Conservation (phyloP, 1,140 invertebrate species). For the Drosophila sturtevanti region DNA sequence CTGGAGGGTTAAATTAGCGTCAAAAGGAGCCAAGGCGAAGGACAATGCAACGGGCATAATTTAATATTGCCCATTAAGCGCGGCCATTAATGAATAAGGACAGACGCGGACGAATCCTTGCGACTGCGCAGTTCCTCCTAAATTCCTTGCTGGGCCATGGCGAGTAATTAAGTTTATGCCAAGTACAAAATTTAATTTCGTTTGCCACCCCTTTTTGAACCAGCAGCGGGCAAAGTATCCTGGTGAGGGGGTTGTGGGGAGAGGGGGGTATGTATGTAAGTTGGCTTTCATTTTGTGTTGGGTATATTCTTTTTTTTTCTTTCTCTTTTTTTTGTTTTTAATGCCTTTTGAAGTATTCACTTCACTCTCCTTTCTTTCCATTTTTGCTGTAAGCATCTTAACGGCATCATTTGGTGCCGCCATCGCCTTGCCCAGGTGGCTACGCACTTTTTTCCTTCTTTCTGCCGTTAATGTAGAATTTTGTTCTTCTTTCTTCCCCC, state of each 20-base stretch:
- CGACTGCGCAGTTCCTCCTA: constrained; percentile 45
- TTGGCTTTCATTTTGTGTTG: constrained; percentile 72
- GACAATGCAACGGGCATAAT: constrained; percentile 73
- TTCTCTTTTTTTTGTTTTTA: constrained; percentile 66
- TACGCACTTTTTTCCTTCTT: constrained; percentile 45
- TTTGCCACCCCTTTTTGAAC: constrained; percentile 69
- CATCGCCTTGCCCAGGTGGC: constrained; percentile 59
- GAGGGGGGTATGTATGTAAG: constrained; percentile 14
- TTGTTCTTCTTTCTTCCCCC: constrained; percentile 16
- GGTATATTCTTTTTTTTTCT: constrained; percentile 3
- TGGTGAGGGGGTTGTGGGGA: neutral
- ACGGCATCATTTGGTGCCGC: constrained; percentile 72
- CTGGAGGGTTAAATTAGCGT: constrained; percentile 74
- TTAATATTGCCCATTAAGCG: constrained; percentile 81
- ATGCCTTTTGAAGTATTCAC: constrained; percentile 76
- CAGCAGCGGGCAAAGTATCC: constrained; percentile 5
- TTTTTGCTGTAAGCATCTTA: constrained; percentile 68
- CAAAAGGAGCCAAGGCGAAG: constrained; percentile 37
- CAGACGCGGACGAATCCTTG: constrained; percentile 19
- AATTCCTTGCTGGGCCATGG: constrained; percentile 36
- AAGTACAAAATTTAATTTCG: constrained; percentile 81
- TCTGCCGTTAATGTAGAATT: constrained; percentile 56
- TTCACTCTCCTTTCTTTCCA: constrained; percentile 19
- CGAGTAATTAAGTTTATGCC: constrained; percentile 81
- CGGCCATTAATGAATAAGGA: constrained; percentile 72